Base-by-base conservation (phyloP, 2,113 vertebrate species). In the Paradoxurus hermaphroditus region DNA sequence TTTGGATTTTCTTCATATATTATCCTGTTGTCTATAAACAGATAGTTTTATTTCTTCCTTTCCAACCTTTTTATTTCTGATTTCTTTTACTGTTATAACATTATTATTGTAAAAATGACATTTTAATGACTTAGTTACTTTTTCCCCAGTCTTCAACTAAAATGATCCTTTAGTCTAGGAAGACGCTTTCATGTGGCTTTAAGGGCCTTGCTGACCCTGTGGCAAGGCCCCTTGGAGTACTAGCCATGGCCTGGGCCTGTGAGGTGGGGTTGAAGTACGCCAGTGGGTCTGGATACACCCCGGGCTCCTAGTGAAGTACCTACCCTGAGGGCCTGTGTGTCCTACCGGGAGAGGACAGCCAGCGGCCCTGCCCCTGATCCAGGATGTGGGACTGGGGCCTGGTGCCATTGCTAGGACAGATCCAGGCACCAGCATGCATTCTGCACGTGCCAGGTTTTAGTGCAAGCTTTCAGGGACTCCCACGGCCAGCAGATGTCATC, bases 321-420 rank as follows among this genome's bases (percentile, higher is more conserved):
- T 36, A n/a, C 14, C 21, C 21, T 41, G 4, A 86, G 56, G n/a
- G 36, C 46, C 46, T 46, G 2, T 18, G 10, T 7, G 14, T 34
- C 15, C 41, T 63, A 63, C 34, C 29, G 0, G 34, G 70, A 34
- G 78, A 41, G 14, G 68, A 41, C 19, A 70, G 70, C 56, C 21
- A 51, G 39, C 0, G 0, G 39, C 41, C 59, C 21, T 70, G 34
- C 8, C 21, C 31, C 27, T 4, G 14, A 5, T 75, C 68, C 34
- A 39, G 39, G 72, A 49, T 0, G 25, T 11, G 16, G 16, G 25
- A 9, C 31, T 13, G 65, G 63, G 67, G 23, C 77, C n/a, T 41
- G 39, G 15, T 0, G 15, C 1, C 0, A 21, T 39, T 79, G 15
- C 21, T 2, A 2, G 0, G 3, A 49, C 29, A 49, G 62, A 12